phyloP scores from a whole-genome alignment of 1,140 invertebrate genomes.

The Zaprionus taronus region DNA sequence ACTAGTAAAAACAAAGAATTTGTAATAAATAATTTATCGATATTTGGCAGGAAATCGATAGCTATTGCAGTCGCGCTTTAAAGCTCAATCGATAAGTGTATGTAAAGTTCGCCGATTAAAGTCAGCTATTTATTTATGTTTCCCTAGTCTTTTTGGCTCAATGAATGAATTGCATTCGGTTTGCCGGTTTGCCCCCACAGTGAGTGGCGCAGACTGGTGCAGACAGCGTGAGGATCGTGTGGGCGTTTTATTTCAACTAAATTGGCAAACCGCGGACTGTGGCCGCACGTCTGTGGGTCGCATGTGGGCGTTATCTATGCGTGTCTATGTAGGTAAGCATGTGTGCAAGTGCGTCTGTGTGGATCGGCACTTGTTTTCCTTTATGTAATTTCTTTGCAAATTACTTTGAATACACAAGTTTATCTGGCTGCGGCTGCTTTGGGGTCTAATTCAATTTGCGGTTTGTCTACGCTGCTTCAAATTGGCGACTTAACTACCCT shows the following conservation, averaged over 20 bases:
- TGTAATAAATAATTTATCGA: no score
- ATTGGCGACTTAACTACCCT: conserved; percentile 36
- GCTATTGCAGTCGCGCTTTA: no score
- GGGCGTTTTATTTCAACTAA: conserved; percentile 79
- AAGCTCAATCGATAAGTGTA: conserved; percentile 10
- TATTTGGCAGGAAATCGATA: background rate
- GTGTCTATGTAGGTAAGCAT: conserved; percentile 31
- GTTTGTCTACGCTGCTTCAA: conserved; percentile 42
- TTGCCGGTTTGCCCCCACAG: conserved; percentile 77
- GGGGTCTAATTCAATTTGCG: conserved; percentile 74
- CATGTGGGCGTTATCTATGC: conserved; percentile 60
- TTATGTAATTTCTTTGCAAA: conserved; percentile 81
- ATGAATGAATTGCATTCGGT: conserved; percentile 61
- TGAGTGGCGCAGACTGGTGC: conserved; percentile 37
- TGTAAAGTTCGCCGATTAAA: conserved; percentile 7
- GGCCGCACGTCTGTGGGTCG: conserved; percentile 33
- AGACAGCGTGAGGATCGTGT: conserved; percentile 55
- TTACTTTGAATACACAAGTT: conserved; percentile 62
- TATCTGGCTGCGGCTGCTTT: conserved; percentile 26
- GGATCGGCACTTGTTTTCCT: conserved; percentile 74
- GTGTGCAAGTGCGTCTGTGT: conserved; percentile 26
- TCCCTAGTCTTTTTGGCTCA: conserved; percentile 31
- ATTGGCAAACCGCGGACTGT: conserved; percentile 69
- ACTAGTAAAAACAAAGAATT: no score
- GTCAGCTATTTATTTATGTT: conserved; percentile 12